These are phyloP conservation scores for Ondatra zibethicus DNA, from an alignment of 2,113 vertebrate genomes.

Conservation along the genomic window DNA sequence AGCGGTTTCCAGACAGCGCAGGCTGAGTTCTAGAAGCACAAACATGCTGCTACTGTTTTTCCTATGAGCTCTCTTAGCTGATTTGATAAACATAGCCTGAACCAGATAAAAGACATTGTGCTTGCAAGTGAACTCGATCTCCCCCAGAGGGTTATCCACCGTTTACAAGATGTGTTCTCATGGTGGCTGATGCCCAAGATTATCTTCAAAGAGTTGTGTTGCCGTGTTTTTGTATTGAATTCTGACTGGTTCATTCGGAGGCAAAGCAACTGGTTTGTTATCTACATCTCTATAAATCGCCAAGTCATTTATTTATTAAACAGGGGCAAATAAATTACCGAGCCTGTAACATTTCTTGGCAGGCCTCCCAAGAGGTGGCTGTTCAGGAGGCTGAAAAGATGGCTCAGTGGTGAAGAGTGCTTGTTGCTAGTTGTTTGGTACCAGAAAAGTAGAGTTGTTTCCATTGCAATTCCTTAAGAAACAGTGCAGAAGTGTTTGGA, in stretches of 20 bases:
- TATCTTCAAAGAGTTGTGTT: background rate
- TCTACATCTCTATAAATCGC: background rate
- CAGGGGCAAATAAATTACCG: background rate
- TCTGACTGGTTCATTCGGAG: background rate
- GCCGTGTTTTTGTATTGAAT: background rate
- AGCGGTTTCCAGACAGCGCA: background rate
- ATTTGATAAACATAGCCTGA: background rate
- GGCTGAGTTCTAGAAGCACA: background rate
- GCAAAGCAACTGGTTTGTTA: background rate
- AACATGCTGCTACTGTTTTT: background rate
- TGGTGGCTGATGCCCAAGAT: background rate
- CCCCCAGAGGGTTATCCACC: background rate
- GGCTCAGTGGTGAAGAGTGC: background rate
- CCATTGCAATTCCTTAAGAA: background rate
- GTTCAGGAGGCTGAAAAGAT: too few relatives aligned
- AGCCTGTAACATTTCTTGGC: background rate
- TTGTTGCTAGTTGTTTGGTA: background rate
- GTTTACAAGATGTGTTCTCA: background rate
- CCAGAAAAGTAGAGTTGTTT: background rate
- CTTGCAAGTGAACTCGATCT: background rate
- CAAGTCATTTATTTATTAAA: background rate
- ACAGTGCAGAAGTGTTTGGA: background rate
- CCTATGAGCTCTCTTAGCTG: background rate
- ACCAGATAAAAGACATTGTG: background rate
- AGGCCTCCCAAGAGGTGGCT: background rate